A percentile compares a stretch with the other conserved stretches of the same genome.
phyloP scores from a whole-genome alignment of 2,113 vertebrate species.

The Chauna torquata region DNA sequence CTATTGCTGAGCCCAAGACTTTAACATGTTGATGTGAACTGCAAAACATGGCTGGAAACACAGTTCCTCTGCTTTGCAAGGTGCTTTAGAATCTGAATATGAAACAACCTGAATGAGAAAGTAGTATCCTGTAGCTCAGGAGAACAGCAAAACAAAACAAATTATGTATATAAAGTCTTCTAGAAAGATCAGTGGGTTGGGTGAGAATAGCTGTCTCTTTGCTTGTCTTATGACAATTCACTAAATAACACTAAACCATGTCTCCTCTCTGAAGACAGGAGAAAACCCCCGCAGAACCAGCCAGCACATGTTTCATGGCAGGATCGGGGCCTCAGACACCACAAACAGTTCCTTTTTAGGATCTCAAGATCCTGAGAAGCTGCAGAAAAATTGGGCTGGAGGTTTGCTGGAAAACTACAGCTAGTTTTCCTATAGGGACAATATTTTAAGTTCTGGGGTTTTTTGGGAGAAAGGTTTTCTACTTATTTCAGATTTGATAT shows the following conservation, averaged over 20 bases:
- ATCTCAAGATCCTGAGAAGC: neutral
- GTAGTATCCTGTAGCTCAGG: neutral
- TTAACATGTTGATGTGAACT: neutral
- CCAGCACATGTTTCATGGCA: neutral
- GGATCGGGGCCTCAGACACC: slow-evolving; percentile 12
- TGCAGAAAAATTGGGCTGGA: neutral
- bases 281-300: slow-evolving; percentile 4
- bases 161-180: neutral
- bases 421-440: neutral
- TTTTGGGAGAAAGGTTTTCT: neutral
- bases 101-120: neutral
- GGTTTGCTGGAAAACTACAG: neutral
- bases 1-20: neutral
- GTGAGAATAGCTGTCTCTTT: slow-evolving; percentile 16
- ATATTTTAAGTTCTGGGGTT: neutral
- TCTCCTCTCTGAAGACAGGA: neutral
- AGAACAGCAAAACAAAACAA: slow-evolving; percentile 1
- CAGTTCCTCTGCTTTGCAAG: neutral
- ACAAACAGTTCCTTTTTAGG: neutral
- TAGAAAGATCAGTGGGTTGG: slow-evolving; percentile 45
- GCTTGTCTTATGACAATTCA: slow-evolving; percentile 21
- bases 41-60: neutral
- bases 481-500: neutral
- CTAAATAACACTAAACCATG: neutral
- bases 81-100: neutral